Evolutionary conservation across 2,888 invertebrate genomes (phyloP).

Genomic region (Stictocephala bisonia): DNA sequence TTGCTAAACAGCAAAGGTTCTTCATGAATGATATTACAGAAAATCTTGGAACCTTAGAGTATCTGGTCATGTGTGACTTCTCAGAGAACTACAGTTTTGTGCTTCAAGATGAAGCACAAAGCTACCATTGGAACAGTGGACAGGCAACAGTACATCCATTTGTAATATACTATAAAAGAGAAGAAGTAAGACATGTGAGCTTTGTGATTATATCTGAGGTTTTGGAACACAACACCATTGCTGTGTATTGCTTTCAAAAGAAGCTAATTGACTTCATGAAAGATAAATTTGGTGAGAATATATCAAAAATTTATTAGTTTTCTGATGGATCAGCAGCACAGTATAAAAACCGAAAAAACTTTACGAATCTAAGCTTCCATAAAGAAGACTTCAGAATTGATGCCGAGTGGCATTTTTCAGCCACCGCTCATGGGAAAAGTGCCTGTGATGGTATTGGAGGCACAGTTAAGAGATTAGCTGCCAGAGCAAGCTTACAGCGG

Average conservation of each 20-base stretch:
- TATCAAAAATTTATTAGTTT: conserved; percentile 48
- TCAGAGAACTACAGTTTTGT: conserved; percentile 43
- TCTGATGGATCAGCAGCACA: conserved; percentile 57
- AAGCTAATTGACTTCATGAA: no score
- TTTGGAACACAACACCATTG: no score
- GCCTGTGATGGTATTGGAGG: conserved; percentile 33
- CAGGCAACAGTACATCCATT: no score
- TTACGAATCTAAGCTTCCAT: no score
- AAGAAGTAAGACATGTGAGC: no score
- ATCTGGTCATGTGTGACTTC: conserved; percentile 24
- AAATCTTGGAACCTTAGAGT: conserved; percentile 4
- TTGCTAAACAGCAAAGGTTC: not conserved
- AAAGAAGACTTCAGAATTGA: conserved; percentile 32
- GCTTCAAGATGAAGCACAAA: conserved; percentile 41
- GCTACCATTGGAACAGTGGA: conserved; percentile 40
- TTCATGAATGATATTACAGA: conserved; percentile 6
- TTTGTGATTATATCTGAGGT: no score
- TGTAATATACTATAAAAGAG: no score
- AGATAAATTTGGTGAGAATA: no score
- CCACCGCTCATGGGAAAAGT: conserved; percentile 7
- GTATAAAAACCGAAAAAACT: conserved; percentile 59
- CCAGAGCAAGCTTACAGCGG: conserved; percentile 46
- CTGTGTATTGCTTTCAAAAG: no score
- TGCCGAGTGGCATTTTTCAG: conserved; percentile 52
- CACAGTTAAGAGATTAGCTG: conserved; percentile 52